Conservation (phyloP, 2,888 invertebrate species). For the Drosophila suboccidentalis region DNA sequence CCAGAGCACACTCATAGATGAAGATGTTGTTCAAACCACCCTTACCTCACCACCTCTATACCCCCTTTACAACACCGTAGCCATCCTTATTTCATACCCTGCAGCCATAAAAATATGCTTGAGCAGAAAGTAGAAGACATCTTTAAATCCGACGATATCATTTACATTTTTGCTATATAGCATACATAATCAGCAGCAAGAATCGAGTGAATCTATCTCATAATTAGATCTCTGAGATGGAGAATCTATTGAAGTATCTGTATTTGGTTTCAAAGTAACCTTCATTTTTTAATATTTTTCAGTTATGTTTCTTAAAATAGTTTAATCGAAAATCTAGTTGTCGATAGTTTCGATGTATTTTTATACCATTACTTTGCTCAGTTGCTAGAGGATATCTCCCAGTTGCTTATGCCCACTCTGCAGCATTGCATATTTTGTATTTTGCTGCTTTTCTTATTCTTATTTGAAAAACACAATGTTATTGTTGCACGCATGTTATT, state of each 20-base stretch:
- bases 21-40: constrained; percentile 39
- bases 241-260: not conserved
- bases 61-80: not conserved
- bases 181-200: not conserved
- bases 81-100: constrained; percentile 13
- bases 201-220: not conserved
- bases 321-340: too few relatives aligned
- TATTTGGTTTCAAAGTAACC: not conserved
- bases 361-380: too few relatives aligned
- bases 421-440: not conserved
- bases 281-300: too few relatives aligned
- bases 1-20: constrained; percentile 43
- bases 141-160: not conserved
- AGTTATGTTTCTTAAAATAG: too few relatives aligned
- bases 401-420: not conserved
- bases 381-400: not conserved
- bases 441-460: constrained; percentile 4
- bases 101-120: constrained; percentile 11
- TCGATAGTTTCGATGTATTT: too few relatives aligned
- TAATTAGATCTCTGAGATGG: not conserved
- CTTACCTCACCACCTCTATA: too few relatives aligned
- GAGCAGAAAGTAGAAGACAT: not conserved
- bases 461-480: constrained; percentile 25
- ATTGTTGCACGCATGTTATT: constrained; percentile 44
- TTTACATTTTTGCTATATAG: not conserved